These are phyloP conservation scores for Engystomops pustulosus DNA, from an alignment of 2,113 vertebrate species.

Conservation along the genomic window DNA sequence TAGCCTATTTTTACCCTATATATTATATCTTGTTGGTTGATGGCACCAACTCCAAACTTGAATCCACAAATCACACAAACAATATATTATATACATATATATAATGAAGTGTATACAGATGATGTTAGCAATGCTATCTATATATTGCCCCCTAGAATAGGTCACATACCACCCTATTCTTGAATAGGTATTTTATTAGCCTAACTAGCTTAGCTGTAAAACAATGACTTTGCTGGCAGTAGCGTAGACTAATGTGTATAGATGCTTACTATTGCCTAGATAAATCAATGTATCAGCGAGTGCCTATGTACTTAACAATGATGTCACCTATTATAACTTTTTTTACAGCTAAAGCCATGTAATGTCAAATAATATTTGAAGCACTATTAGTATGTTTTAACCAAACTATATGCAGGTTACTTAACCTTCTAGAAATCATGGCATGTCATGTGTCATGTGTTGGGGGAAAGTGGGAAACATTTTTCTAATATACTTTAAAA, in stretches of 20 bases:
- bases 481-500: no score
- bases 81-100: not conserved
- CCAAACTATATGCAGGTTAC: not conserved
- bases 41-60: not conserved
- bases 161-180: not conserved
- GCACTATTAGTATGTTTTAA: not conserved
- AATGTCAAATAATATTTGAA: not conserved
- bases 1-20: not conserved
- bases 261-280: not conserved
- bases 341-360: slow-evolving; percentile 17
- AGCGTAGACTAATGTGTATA: not conserved
- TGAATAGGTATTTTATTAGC: not conserved
- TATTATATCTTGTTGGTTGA: not conserved
- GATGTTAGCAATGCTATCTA: not conserved
- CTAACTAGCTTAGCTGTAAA: not conserved
- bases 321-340: not conserved
- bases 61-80: not conserved
- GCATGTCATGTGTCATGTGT: no score
- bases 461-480: no score
- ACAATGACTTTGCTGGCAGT: not conserved
- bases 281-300: slow-evolving; percentile 4
- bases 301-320: slow-evolving; percentile 27
- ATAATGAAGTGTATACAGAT: not conserved
- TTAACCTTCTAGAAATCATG: not conserved
- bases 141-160: not conserved